Base-by-base conservation (phyloP, 2,797 vertebrate species). In the Xiphophorus birchmanni region DNA sequence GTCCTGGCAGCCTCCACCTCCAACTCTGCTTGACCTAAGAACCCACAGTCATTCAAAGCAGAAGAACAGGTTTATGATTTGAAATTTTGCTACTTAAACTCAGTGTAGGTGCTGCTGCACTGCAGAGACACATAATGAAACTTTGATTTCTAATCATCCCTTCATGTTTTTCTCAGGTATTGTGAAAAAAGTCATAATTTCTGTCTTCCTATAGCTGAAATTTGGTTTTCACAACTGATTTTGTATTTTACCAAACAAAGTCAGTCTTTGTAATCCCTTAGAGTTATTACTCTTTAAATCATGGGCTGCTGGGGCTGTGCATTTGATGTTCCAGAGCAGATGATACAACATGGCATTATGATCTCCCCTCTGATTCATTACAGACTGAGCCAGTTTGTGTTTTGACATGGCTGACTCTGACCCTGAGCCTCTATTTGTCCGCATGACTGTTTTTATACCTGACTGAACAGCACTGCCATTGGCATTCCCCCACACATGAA, bases 341-440 rank as follows among this genome's bases (percentile, higher is more conserved):
- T 84, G 88, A 90, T 88, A 80, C 82, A 84, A 78, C 45, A 81
- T 65, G 71, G 81, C 90, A 83, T 90, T 79, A 87, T 88, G 86
- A 83, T 87, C 88, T 88, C 80, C 81, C 72, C 76, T 81, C 80
- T 91, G 89, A 92, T 86, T 92, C 90, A 93, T 91, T 87, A 85
- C 86, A 85, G 87, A 86, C 84, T 85, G 79, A 82, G 87, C 79
- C 78, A 77, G 76, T 86, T 87, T 87, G 75, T 89, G 90, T 92
- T 92, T 86, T 92, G 90, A 91, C 86, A 81, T 84, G 81, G 73
- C 85, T 75, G 73, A 83, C 86, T 83, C 80, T 83, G 84, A 92
- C 88, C 87, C 72, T 26, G 2, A 80, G 88, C 82, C 74, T 74
- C 45, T 0, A 69, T 81, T 86, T 87, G 89, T 92, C 87, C 90